Evolutionary conservation across 2,888 invertebrate genomes (phyloP), one percentile per base, ranked within the genome.

Genomic region (Habroteleia sp.): DNA sequence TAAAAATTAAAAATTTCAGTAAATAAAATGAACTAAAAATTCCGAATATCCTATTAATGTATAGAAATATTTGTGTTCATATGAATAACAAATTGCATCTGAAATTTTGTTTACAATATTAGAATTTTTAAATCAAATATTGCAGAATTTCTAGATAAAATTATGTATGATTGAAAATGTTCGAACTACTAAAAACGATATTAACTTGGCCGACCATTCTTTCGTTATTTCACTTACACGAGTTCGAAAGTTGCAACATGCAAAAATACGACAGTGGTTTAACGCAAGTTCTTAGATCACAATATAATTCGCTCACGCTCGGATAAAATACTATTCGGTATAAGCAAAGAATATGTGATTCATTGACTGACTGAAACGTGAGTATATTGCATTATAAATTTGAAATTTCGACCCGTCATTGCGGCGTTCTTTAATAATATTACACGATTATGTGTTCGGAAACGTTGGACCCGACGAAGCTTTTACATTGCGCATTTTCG

Each of bases 371-470:
- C 50, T 23, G 37, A 11, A 37, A 54, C 50, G 50, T 37, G 44
- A 54, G 63, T 52, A 56, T 66, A 79, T 79, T 82, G 73, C 76
- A 77, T 83, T 79, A 78, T 63, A 80, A 83, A 80, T 80, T 58
- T 77, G 78, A 77, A 81, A 82, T 83, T 80, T 77, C 71, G 46
- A 33, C 74, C 68, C 68, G 79, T 75, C 80, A 71, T 71, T 71
- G 56, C 41, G 76, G 54, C 75, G 58, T 74, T 74, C 63, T 31
- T 79, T 83, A 82, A 83, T 76, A 27, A 73, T 72, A 78, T 83
- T 80, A 83, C 44, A 74, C 75, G 71, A 79, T 83, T 82, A 81
- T 77, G 73, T 62, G 65, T 76, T 80, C 82, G 83, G 83, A 81
- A 73, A 79, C 76, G 69, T 71, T 76, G 39, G 17, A 11, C 23